Evolutionary conservation across 1,140 invertebrate species (phyloP).

Genomic region (Drosophila obscura): DNA sequence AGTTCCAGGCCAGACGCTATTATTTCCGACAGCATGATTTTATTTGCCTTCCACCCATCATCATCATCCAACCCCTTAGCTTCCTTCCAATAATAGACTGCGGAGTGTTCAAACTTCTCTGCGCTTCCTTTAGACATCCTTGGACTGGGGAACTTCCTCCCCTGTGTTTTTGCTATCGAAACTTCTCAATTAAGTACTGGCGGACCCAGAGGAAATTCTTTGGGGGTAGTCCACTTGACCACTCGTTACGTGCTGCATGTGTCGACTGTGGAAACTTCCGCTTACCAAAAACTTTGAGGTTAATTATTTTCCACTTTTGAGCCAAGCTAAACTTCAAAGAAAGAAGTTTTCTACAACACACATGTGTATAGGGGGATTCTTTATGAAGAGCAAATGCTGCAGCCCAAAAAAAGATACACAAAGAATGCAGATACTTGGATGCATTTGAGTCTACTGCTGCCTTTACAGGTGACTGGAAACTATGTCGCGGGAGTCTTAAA

Average conservation of each 20-base stretch:
- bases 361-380: neutral
- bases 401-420: slow-evolving; percentile 22
- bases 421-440: slow-evolving; percentile 1
- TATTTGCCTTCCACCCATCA: slow-evolving; percentile 58
- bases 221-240: slow-evolving; percentile 57
- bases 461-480: slow-evolving; percentile 24
- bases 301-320: slow-evolving; percentile 82
- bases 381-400: too few species aligned
- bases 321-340: slow-evolving; percentile 49
- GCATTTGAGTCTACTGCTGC: slow-evolving; percentile 7
- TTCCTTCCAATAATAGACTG: slow-evolving; percentile 63
- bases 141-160: slow-evolving; percentile 18
- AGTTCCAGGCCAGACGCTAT: slow-evolving; percentile 76
- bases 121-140: slow-evolving; percentile 13
- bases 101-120: slow-evolving; percentile 18
- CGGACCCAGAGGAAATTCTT: neutral
- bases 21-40: slow-evolving; percentile 83
- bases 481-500: slow-evolving; percentile 10
- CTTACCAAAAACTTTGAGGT: slow-evolving; percentile 64
- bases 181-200: slow-evolving; percentile 74
- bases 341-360: slow-evolving; percentile 10
- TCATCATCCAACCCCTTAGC: slow-evolving; percentile 61
- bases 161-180: slow-evolving; percentile 48
- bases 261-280: slow-evolving; percentile 70
- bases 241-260: slow-evolving; percentile 78